phyloP scores from a whole-genome alignment of 1,140 invertebrate species.

The Hycleus phaleratus region DNA sequence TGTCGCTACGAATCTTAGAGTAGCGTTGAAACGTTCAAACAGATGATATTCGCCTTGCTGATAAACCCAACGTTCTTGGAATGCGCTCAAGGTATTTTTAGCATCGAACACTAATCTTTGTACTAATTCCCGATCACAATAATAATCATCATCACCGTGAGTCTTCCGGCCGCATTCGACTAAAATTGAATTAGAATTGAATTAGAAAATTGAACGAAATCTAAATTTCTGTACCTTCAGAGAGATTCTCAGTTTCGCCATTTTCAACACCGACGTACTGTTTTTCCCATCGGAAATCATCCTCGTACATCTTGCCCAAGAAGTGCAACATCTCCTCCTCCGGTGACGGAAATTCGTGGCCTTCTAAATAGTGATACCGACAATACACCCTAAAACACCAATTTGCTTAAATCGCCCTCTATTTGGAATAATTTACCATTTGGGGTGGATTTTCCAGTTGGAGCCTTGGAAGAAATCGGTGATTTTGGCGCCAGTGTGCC shows the following conservation, averaged over 20 bases:
- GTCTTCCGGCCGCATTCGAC: conserved; percentile 55
- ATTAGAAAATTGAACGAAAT: not conserved
- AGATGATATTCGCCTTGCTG: conserved; percentile 39
- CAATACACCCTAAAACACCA: conserved; percentile 63
- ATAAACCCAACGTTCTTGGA: conserved; percentile 46
- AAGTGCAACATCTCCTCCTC: conserved; percentile 73
- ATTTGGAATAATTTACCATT: conserved; percentile 54
- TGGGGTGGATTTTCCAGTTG: conserved; percentile 80
- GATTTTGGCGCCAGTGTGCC: conserved; percentile 50
- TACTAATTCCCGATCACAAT: conserved; percentile 78
- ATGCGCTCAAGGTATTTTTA: conserved; percentile 66
- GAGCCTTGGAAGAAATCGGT: conserved; percentile 58
- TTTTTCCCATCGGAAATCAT: conserved; percentile 50
- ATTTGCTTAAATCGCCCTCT: conserved; percentile 6
- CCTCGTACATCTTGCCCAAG: conserved; percentile 51
- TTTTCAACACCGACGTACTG: conserved; percentile 41
- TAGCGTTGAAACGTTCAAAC: conserved; percentile 57
- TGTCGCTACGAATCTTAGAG: conserved; percentile 74
- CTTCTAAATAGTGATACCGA: conserved; percentile 74
- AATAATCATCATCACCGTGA: conserved; percentile 62
- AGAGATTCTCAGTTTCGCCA: conserved; percentile 18
- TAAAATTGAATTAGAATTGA: not conserved
- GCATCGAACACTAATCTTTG: conserved; percentile 83
- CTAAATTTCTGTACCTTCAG: conserved; percentile 1
- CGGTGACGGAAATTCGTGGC: conserved; percentile 58